Evolutionary conservation across 2,113 vertebrate genomes (phyloP).

Genomic region (Ictalurus furcatus): DNA sequence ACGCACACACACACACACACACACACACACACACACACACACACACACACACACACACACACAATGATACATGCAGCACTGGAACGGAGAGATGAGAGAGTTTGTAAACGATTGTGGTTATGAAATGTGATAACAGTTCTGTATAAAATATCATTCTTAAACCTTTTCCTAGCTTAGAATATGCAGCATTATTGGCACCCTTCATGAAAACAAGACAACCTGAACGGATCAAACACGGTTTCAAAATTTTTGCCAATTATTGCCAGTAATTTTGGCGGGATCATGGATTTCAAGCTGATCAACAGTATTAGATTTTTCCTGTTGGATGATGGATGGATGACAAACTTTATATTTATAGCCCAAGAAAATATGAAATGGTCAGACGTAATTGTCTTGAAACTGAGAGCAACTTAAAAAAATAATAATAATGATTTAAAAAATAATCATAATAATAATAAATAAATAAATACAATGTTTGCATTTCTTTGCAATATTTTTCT

Average conservation of each 20-base stretch:
- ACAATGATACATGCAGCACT: slow-evolving; percentile 12
- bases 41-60: slow-evolving; percentile 11
- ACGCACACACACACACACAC: background rate
- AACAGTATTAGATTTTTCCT: background rate
- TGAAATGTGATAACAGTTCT: background rate
- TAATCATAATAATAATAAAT: too few relatives aligned
- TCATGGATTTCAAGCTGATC: background rate
- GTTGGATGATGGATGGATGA: background rate
- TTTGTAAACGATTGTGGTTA: background rate
- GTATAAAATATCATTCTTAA: background rate
- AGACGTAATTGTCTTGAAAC: background rate
- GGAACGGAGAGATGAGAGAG: background rate
- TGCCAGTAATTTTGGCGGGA: background rate
- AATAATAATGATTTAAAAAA: too few relatives aligned
- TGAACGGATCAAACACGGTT: background rate
- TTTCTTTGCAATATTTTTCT: background rate
- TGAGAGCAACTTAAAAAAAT: background rate
- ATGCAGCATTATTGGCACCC: background rate
- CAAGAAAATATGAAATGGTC: background rate
- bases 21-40: background rate
- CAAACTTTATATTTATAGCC: background rate
- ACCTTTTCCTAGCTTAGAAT: background rate
- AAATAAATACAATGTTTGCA: background rate
- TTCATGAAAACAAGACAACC: background rate
- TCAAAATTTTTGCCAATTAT: background rate